Percentiles rank a stretch among this genome's conserved stretches.
Evolutionary conservation across 2,888 invertebrate genomes (phyloP).

Genomic region (Eupithecia subumbrata): DNA sequence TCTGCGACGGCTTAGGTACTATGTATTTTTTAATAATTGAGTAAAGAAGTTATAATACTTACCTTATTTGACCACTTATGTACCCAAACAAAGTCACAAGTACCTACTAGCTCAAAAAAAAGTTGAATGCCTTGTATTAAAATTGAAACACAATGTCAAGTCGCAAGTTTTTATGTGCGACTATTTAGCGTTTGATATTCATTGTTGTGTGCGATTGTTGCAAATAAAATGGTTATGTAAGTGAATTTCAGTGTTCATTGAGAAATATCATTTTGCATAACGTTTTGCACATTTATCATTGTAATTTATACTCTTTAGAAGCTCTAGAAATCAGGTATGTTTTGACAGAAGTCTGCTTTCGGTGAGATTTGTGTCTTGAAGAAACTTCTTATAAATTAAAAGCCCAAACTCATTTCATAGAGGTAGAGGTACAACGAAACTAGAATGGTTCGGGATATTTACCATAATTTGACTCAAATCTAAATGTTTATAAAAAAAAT

Average conservation of each 20-base stretch:
- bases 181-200: conserved; percentile 19
- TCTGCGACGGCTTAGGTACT: too few species aligned
- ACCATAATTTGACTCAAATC: too few species aligned
- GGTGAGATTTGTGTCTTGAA: background rate
- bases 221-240: conserved; percentile 25
- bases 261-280: conserved; percentile 32
- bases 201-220: conserved; percentile 29
- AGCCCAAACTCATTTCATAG: background rate
- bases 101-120: background rate
- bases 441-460: background rate
- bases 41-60: background rate
- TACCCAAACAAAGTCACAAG: background rate
- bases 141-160: conserved; percentile 7
- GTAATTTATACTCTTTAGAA: conserved; percentile 6
- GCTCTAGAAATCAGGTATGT: background rate
- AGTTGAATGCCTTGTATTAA: background rate
- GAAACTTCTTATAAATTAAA: background rate
- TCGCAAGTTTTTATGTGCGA: conserved; percentile 19
- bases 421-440: background rate
- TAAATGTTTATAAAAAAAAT: too few species aligned
- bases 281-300: conserved; percentile 15
- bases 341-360: background rate
- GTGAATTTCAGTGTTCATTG: conserved; percentile 25
- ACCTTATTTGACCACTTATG: too few species aligned
- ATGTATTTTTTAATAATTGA: too few species aligned